phyloP scores from a whole-genome alignment of 2,113 vertebrate species.

The Semicossyphus pulcher region DNA sequence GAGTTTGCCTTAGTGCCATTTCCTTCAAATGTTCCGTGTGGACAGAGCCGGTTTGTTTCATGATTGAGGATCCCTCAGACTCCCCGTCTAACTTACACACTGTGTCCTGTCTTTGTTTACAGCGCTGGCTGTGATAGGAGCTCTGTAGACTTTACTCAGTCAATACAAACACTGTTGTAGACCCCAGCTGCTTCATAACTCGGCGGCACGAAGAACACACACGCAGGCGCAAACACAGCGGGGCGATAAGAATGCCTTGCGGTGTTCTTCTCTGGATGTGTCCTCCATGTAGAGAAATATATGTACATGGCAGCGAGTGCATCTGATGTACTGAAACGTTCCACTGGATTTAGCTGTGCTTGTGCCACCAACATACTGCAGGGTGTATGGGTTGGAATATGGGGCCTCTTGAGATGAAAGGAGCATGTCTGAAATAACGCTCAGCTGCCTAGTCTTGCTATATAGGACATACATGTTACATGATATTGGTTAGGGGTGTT shows the following conservation, averaged over 20 bases:
- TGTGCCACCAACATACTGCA: conserved; percentile 16
- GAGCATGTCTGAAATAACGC: conserved; percentile 30
- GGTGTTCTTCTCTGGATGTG: conserved; percentile 60
- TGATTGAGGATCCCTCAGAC: conserved; percentile 16
- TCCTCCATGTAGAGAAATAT: conserved; percentile 69
- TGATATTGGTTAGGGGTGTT: too few relatives aligned
- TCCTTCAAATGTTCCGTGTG: conserved; percentile 3
- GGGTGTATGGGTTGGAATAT: background rate
- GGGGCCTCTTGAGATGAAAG: background rate
- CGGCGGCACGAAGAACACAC: conserved; percentile 27
- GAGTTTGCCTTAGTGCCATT: conserved; percentile 4
- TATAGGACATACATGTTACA: background rate
- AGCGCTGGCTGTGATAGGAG: conserved; percentile 57
- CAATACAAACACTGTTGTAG: conserved; percentile 71
- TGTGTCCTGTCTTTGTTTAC: conserved; percentile 70
- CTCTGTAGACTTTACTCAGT: conserved; percentile 66
- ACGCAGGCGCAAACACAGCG: conserved; percentile 15
- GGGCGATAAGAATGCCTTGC: conserved; percentile 37
- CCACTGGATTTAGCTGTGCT: conserved; percentile 43
- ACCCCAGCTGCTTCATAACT: conserved; percentile 53
- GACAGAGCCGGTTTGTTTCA: conserved; percentile 32
- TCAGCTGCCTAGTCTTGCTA: background rate
- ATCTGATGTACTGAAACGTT: conserved; percentile 60
- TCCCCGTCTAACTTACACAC: conserved; percentile 42
- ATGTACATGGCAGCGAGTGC: conserved; percentile 41